Conservation (phyloP, 2,113 vertebrate genomes). For the Felis catus region F.catus_Fca126_mat1.0 CM031421.1:59318501-59319000, state of each 20-base stretch:
- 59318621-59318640: not conserved
- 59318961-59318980: not conserved
- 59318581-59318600: not conserved
- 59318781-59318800: not conserved
- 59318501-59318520: not conserved
- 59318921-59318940: not conserved
- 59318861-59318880: too few relatives aligned
- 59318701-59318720: not conserved
- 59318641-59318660: not conserved
- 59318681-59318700: not conserved
- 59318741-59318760: not conserved
- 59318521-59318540: not conserved
- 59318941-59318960: rapidly evolving
- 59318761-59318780: not conserved
- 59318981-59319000: not conserved
- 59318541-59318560: not conserved
- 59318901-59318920: not conserved
- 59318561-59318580: not conserved
- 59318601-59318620: not conserved
- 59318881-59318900: not conserved
- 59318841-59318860: not conserved
- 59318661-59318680: not conserved
- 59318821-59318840: not conserved
- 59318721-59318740: not conserved
- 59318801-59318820: not conserved